phyloP scores from a whole-genome alignment of 2,888 invertebrate species.

The Thereva nobilitata region DNA sequence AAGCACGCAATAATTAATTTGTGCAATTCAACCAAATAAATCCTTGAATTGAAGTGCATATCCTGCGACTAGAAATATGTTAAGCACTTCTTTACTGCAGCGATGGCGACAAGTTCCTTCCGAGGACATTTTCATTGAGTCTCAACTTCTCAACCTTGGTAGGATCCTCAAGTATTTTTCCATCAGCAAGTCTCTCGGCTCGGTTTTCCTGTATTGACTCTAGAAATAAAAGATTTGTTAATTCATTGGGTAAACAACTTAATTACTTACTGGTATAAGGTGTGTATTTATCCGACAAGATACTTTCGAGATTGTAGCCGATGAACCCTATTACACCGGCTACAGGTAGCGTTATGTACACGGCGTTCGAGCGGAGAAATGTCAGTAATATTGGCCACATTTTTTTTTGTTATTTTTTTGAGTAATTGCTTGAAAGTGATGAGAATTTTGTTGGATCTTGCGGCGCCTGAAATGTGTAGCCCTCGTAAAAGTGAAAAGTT shows the following conservation, averaged over 20 bases:
- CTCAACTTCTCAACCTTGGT: constrained; percentile 70
- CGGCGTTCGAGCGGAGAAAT: constrained; percentile 72
- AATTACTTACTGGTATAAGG: constrained; percentile 69
- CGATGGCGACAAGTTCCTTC: constrained; percentile 69
- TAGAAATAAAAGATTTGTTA: constrained; percentile 53
- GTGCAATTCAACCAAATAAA: too few species aligned
- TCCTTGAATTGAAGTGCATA: too few species aligned
- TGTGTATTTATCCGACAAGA: constrained; percentile 74
- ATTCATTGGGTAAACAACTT: neutral
- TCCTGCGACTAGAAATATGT: too few species aligned
- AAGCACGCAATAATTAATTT: too few species aligned
- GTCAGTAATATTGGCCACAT: constrained; percentile 80
- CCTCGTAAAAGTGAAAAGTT: too few species aligned
- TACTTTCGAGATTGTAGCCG: constrained; percentile 83
- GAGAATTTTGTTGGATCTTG: neutral
- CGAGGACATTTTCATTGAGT: constrained; percentile 69
- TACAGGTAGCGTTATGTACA: constrained; percentile 79
- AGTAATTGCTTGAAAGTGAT: neutral
- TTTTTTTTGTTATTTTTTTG: constrained; percentile 45
- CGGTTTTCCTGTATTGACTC: constrained; percentile 76
- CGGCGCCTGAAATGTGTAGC: too few species aligned
- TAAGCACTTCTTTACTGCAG: constrained; percentile 51
- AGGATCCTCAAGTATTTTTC: constrained; percentile 63
- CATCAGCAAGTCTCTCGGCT: constrained; percentile 67
- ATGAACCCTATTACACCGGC: constrained; percentile 81